Conservation (phyloP, 2,888 invertebrate species). For the Lepidocyrtinus sp. region DNA sequence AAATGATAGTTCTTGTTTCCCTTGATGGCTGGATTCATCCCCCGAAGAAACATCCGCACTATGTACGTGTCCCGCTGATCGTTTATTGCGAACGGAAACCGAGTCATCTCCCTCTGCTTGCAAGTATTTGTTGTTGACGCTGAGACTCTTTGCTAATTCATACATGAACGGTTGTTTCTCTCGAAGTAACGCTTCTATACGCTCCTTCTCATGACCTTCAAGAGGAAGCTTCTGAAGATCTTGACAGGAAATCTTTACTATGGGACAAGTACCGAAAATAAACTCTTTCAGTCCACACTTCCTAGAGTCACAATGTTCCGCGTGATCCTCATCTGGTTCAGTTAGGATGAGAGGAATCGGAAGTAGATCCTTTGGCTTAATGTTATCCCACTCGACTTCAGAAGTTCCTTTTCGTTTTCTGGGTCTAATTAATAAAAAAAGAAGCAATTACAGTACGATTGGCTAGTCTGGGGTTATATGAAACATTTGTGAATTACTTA, state of each 20-base stretch:
- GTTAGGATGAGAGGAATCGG: constrained; percentile 25
- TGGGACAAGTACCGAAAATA: constrained; percentile 53
- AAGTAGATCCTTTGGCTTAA: constrained; percentile 28
- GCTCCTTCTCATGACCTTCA: constrained; percentile 9
- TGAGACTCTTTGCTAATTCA: constrained; percentile 21
- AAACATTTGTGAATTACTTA: constrained; percentile 19
- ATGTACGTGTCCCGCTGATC: no score
- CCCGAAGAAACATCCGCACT: no score
- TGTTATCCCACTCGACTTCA: constrained; percentile 34
- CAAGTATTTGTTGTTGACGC: constrained; percentile 4
- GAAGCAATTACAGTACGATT: no score
- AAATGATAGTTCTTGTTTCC: no score
- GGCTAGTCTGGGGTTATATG: no score
- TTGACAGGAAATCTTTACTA: constrained; percentile 31
- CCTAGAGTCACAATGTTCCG: constrained; percentile 22
- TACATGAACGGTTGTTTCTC: constrained; percentile 34
- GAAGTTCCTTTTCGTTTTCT: background rate
- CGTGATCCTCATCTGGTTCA: constrained; percentile 9
- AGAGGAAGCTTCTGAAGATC: background rate
- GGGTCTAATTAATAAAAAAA: no score
- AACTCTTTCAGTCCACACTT: constrained; percentile 44
- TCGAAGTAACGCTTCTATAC: constrained; percentile 19
- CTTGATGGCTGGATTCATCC: no score
- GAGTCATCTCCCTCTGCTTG: background rate
- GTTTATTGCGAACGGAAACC: no score